Base-by-base conservation (phyloP, 2,797 vertebrate genomes). In the Odontamblyopus rebecca region DNA sequence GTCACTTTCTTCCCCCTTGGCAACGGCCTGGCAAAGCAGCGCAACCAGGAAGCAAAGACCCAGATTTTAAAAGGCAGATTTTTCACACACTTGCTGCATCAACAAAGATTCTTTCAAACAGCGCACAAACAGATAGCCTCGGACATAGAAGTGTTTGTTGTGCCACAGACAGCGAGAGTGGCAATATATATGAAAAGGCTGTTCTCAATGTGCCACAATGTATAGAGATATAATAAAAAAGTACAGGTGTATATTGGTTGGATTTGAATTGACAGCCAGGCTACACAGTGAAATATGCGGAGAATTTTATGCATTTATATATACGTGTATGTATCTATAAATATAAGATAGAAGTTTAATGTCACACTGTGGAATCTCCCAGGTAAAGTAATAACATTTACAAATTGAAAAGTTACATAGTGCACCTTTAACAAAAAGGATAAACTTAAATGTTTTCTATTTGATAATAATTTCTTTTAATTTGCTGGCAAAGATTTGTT, bases 1-100 rank as follows among this genome's bases (percentile, higher is more conserved):
- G 78, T n/a, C 73, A 74, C 76, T 71, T 84, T 89, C 86, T 80
- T 82, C 79, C 67, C 48, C 81, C 66, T 30, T 82, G 85, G 84
- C 87, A 81, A 88, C 80, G 19, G 61, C 70, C 81, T 64, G 73
- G 79, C 85, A 77, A 65, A 54, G 29, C 68, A 9, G 6, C 60
- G 71, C 44, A 79, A 76, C 71, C 77, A 80, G 81, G 82, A 87
- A 84, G 81, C 77, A 72, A 63, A 53, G 70, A 73, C 48, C 63
- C 15, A 59, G 64, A 80, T 35, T 62, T 62, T 62, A 82, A 86
- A 75, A 86, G 53, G 73, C 81, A 63, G 82, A 73, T 70, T 83
- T 68, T 81, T 71, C 61, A 81, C 50, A 32, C 84, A 74, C 78
- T 83, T 77, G 19, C 62, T 61, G 51, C 59, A 78, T 67, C 56